Conservation (phyloP, 2,797 vertebrate species). For the Tenualosa ilisha region DNA sequence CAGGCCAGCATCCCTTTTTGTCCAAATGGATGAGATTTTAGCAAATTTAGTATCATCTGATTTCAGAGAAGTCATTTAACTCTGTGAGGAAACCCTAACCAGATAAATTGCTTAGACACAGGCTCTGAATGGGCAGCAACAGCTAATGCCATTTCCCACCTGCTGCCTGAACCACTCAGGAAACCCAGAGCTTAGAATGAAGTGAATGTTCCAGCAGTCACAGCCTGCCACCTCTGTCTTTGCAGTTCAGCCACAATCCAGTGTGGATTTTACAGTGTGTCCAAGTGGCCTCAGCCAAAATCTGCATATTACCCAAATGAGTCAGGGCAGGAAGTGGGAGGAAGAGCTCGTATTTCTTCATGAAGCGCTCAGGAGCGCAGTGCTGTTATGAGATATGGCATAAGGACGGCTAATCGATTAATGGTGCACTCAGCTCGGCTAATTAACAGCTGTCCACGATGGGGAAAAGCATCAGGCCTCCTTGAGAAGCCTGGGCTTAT, state of each 20-base stretch:
- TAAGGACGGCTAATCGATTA: conserved; percentile 75
- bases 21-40: no score
- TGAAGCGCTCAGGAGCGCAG: conserved; percentile 54
- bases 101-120: no score
- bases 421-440: conserved; percentile 77
- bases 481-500: background rate
- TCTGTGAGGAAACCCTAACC: no score
- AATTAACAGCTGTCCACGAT: conserved; percentile 75
- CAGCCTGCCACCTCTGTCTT: background rate
- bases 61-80: no score
- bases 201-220: no score
- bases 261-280: background rate
- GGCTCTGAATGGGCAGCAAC: no score
- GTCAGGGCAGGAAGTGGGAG: conserved; percentile 58
- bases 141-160: no score
- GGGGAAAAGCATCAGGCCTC: conserved; percentile 51
- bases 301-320: conserved; percentile 20
- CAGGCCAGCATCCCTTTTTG: no score
- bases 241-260: background rate
- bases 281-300: background rate
- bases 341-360: conserved; percentile 66
- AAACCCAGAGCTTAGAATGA: no score
- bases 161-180: no score
- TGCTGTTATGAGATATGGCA: conserved; percentile 72
- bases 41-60: no score